Percentiles rank a stretch among this genome's conserved stretches.
These are phyloP conservation scores for Rhagonycha fulva DNA, from an alignment of 2,888 invertebrate genomes.

Conservation along the genomic window DNA sequence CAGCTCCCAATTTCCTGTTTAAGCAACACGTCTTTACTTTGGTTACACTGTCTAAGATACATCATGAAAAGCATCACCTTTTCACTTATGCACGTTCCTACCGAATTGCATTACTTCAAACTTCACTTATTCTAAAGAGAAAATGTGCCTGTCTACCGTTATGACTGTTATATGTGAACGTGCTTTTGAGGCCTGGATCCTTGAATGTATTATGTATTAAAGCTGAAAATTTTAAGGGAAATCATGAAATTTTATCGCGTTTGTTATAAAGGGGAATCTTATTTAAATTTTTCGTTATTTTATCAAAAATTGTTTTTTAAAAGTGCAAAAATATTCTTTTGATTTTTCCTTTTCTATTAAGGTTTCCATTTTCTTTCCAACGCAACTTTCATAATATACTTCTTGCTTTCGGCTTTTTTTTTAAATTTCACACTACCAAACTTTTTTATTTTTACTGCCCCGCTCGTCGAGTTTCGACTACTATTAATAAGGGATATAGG, in stretches of 20 bases:
- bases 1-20: slow-evolving; percentile 46
- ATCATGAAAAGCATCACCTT: slow-evolving; percentile 22
- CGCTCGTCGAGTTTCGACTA: neutral
- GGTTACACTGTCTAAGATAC: slow-evolving; percentile 7
- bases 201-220: neutral
- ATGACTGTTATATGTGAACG: slow-evolving; percentile 2
- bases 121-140: slow-evolving; percentile 3
- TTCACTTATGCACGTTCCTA: slow-evolving; percentile 13
- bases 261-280: neutral
- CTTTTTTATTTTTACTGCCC: neutral
- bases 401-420: neutral
- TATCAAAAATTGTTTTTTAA: neutral
- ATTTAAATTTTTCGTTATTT: neutral
- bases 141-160: slow-evolving; percentile 3
- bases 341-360: neutral
- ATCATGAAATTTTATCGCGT: neutral
- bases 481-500: too few relatives aligned
- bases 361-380: neutral
- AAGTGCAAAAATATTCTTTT: neutral
- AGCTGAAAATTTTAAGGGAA: neutral
- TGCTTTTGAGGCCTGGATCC: neutral
- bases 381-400: neutral
- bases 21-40: slow-evolving; percentile 23
- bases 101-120: slow-evolving; percentile 1
- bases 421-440: neutral